Evolutionary conservation across 2,113 vertebrate species (phyloP), one percentile per base, ranked within the genome.

Genomic region (Puffinus mauretanicus): DNA sequence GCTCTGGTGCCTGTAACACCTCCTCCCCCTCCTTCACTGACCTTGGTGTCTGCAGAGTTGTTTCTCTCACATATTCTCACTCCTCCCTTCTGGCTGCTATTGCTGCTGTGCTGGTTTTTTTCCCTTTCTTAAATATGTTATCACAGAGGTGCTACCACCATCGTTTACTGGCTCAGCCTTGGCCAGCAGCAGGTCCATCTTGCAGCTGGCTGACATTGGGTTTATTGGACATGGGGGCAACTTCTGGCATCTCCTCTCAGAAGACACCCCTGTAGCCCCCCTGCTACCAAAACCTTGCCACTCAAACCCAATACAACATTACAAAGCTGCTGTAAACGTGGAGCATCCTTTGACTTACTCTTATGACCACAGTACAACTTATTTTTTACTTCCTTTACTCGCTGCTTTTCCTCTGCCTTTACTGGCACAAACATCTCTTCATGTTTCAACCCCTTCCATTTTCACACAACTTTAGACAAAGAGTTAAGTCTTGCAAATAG

Each of bases 1-100:
- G 13, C 29, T 73, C 22, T 0, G 0, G 10, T 1, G 4, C 12
- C 54, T 34, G 11, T 6, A 71, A 4, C 14, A 32, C 3, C 9
- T 65, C 14, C 20, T 55, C 5, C 38, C 5, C 5, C 12, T 49
- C 16, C 25, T 78, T 40, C 40, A 52, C 9, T 55, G 26, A 47
- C 34, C 19, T 83, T 58, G 34, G 19, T 52, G 22, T 44, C 36
- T 73, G 27, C 30, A 78, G 8, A 12, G 13, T 21, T 69, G 17
- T 55, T 55, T 55, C 38, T 34, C 18, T 52, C 22, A 36, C 13
- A 9, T 49, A 20, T 25, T 61, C 46, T 79, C 36, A 24, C 11
- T 66, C 16, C 17, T 47, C 20, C 47, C 18, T 71, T 64, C 47
- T 1, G 4, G 10, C 10, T 58, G 11, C 8, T 60, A 44, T 29